phyloP scores from a whole-genome alignment of 1,140 invertebrate genomes.

The Platorchestia sp. region DNA sequence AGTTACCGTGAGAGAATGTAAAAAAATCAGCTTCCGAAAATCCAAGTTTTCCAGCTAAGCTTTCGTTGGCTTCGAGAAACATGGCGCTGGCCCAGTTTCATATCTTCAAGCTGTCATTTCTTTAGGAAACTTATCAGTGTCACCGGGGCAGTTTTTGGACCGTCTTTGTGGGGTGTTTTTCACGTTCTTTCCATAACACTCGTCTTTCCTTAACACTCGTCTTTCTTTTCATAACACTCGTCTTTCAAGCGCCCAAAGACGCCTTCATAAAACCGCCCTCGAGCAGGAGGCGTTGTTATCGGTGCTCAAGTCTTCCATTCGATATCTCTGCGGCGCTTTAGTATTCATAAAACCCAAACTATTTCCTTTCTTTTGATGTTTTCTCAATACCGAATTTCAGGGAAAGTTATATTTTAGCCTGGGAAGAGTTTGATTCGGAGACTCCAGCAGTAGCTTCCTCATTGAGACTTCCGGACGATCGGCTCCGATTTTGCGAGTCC shows the following conservation, averaged over 20 bases:
- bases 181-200: neutral
- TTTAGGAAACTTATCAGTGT: constrained; percentile 36
- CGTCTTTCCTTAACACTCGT: neutral
- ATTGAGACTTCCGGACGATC: constrained; percentile 47
- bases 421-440: constrained; percentile 31
- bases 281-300: constrained; percentile 34
- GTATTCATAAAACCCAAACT: constrained; percentile 55
- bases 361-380: constrained; percentile 49
- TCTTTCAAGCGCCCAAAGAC: constrained; percentile 23
- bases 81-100: neutral
- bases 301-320: constrained; percentile 47
- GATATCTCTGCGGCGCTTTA: constrained; percentile 52
- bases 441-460: constrained; percentile 32
- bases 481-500: constrained; percentile 12
- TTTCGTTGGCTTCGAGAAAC: constrained; percentile 52
- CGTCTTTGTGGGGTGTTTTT: constrained; percentile 26
- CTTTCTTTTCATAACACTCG: constrained; percentile 1
- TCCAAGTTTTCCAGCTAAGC: neutral
- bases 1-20: neutral
- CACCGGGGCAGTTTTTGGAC: neutral
- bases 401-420: constrained; percentile 40
- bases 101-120: neutral
- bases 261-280: constrained; percentile 27
- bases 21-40: neutral
- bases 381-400: constrained; percentile 47